Percentiles rank a stretch among this genome's conserved stretches.
Conservation (phyloP, 2,888 invertebrate genomes). For the Asteroscopus sphinx region DNA sequence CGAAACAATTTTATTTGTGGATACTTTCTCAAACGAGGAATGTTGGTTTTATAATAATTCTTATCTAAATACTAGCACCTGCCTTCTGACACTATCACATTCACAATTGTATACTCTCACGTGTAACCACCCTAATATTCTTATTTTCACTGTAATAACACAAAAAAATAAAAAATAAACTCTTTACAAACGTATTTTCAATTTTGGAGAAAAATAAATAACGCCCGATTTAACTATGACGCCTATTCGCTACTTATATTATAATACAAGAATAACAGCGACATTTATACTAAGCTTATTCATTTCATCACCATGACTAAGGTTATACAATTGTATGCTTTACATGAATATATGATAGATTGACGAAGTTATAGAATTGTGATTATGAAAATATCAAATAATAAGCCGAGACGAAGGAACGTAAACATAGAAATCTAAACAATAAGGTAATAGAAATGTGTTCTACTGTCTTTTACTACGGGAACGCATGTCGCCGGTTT, state of each 20-base stretch:
- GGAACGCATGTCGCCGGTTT: no score
- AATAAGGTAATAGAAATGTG: no score
- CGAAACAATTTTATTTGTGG: constrained; percentile 40
- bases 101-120: constrained; percentile 62
- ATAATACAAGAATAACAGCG: constrained; percentile 44
- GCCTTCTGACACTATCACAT: constrained; percentile 67
- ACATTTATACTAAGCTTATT: constrained; percentile 42
- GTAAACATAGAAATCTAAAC: constrained; percentile 10
- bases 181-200: constrained; percentile 16
- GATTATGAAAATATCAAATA: constrained; percentile 62
- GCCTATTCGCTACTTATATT: constrained; percentile 28
- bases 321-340: constrained; percentile 30
- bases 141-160: constrained; percentile 12
- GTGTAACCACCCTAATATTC: constrained; percentile 12
- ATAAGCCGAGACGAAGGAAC: constrained; percentile 55
- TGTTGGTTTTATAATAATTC: constrained; percentile 67
- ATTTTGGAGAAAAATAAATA: constrained; percentile 19
- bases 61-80: constrained; percentile 79
- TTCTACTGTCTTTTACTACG: no score
- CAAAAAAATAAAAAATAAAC: constrained; percentile 4
- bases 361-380: constrained; percentile 59
- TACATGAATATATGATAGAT: constrained; percentile 34
- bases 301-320: constrained; percentile 27
- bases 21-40: constrained; percentile 66
- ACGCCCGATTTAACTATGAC: constrained; percentile 16